Base-by-base conservation (phyloP, 1,140 invertebrate genomes). In the Trigoniulus corallinus region DNA sequence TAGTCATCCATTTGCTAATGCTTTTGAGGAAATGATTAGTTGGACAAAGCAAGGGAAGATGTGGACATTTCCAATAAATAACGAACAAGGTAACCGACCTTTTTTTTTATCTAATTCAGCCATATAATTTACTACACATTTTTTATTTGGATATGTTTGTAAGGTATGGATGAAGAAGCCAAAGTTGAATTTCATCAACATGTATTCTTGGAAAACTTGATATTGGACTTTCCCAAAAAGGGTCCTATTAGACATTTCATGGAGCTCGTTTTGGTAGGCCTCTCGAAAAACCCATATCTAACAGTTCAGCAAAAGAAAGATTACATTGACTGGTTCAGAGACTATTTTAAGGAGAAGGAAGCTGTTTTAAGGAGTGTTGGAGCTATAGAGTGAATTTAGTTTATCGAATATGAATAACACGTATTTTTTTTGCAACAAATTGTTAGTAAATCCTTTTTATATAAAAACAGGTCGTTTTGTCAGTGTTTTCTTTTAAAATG, bases 1-100 rank as follows among this genome's bases (percentile, higher is more conserved):
- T 0, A 71, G 74, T 2, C 77, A 81, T 64, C 77, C 81, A 4
- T 89, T 92, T 1, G 64, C 69, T 3, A 97, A 97, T 72, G 80
- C 81, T 59, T 94, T 91, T 64, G 80, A 76, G 67, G 87, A 98
- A 71, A 82, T 94, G 78, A 87, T 91, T 50, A 60, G 79, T 45
- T 95, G 88, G 88, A 98, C 94, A 0, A 78, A 94, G 46, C 77
- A 92, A 65, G 88, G 88, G 42, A 95, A 92, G 71, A 58, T 97
- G 7, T 98, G 94, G 94, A 79, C 83, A 48, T 98, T 96, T 66
- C 95, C 95, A 12, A 93, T 98, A 52, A 72, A 98, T 66, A 98
- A 98, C 74, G 93, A 98, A 70, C 82, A 88, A 76, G 93, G 88
- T 88, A 41, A 2, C 42, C 45, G 44, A 29, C 29, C 22, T 55